Percentiles rank a stretch among this genome's conserved stretches.
phyloP scores from a whole-genome alignment of 2,888 invertebrate species.

The Phanerotoma sp. region DNA sequence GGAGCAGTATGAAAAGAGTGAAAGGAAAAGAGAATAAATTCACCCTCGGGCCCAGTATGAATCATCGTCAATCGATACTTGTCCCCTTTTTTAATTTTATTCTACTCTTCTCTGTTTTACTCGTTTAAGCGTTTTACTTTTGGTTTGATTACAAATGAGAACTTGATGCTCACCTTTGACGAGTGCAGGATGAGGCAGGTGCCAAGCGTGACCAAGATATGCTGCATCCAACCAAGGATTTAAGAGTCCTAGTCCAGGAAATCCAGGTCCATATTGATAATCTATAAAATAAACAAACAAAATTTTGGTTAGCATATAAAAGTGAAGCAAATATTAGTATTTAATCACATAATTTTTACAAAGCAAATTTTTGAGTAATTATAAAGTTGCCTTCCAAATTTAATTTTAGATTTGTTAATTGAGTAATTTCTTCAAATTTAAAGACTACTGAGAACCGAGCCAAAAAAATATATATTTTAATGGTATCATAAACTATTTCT shows the following conservation, averaged over 20 bases:
- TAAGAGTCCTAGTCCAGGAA: conserved; percentile 63
- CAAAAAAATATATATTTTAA: conserved; percentile 8
- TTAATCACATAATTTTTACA: too few species aligned
- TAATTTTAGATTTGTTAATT: conserved; percentile 7
- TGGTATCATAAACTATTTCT: conserved; percentile 12
- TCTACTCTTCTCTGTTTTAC: background rate
- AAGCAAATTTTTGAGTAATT: too few species aligned
- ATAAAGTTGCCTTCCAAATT: too few species aligned
- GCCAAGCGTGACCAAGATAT: conserved; percentile 75
- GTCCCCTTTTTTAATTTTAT: conserved; percentile 21
- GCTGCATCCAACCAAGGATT: conserved; percentile 86
- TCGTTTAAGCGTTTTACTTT: background rate
- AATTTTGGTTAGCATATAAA: background rate
- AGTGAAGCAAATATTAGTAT: too few species aligned
- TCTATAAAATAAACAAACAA: conserved; percentile 59
- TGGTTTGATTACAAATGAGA: background rate
- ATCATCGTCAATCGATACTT: conserved; percentile 44
- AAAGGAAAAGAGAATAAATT: conserved; percentile 34
- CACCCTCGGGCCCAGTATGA: conserved; percentile 52
- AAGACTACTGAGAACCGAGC: background rate
- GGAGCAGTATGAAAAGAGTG: conserved; percentile 34
- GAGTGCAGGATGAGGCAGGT: conserved; percentile 60
- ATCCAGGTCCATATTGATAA: conserved; percentile 75
- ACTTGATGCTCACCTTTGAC: conserved; percentile 63
- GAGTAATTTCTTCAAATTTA: background rate